Evolutionary conservation across 1,140 invertebrate species (phyloP).

Genomic region (Drosophila arizonae): DNA sequence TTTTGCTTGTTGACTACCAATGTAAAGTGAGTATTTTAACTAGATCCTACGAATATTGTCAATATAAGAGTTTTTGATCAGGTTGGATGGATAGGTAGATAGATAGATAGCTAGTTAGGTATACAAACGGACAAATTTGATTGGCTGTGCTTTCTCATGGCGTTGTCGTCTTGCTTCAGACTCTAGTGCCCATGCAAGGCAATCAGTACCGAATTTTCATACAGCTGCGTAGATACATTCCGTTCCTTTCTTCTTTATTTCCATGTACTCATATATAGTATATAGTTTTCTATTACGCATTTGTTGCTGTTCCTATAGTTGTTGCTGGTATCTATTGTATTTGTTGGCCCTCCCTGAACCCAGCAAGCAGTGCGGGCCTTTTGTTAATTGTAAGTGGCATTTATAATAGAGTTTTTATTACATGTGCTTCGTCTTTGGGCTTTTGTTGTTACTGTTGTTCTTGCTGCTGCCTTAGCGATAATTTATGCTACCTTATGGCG

Average conservation of each 20-base stretch:
- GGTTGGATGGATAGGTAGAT: too few relatives aligned
- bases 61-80: too few relatives aligned
- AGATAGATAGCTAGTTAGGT: too few relatives aligned
- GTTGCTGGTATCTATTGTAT: constrained; percentile 26
- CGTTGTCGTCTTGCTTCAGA: too few relatives aligned
- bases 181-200: constrained; percentile 10
- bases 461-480: constrained; percentile 20
- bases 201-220: constrained; percentile 57
- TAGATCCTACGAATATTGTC: too few relatives aligned
- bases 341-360: constrained; percentile 39
- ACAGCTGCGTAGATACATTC: constrained; percentile 73
- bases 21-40: too few relatives aligned
- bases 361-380: constrained; percentile 44
- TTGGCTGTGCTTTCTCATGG: too few relatives aligned
- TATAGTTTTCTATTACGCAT: constrained; percentile 21
- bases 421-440: constrained; percentile 45
- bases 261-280: not conserved
- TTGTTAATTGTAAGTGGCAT: constrained; percentile 74
- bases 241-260: constrained; percentile 18
- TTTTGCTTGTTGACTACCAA: too few relatives aligned
- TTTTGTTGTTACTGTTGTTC: not conserved
- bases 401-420: constrained; percentile 67
- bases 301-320: not conserved
- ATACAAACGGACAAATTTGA: too few relatives aligned
- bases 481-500: constrained; percentile 52